These are phyloP conservation scores for Doryteuthis pealeii DNA, from an alignment of 1,140 invertebrate species.

Conservation along the genomic window DNA sequence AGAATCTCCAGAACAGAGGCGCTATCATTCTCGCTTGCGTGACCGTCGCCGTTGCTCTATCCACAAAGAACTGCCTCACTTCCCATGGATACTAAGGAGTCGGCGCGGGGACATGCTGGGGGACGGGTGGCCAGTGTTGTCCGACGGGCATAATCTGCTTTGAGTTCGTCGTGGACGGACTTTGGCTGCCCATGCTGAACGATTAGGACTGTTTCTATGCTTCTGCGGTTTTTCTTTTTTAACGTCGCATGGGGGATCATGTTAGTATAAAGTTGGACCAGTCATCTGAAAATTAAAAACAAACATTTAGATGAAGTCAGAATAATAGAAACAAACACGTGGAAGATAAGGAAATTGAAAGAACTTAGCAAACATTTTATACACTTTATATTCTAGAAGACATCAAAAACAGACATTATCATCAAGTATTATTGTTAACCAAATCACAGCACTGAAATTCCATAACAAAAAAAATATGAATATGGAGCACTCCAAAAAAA, in stretches of 20 bases:
- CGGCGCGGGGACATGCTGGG: slow-evolving; percentile 28
- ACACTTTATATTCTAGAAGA: too few species aligned
- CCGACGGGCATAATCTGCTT: slow-evolving; percentile 49
- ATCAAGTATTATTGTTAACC: too few species aligned
- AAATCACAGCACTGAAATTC: too few species aligned
- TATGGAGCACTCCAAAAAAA: too few species aligned
- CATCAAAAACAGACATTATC: too few species aligned
- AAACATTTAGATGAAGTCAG: too few species aligned
- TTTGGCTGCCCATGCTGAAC: slow-evolving; percentile 36
- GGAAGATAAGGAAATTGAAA: too few species aligned
- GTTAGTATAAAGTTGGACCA: slow-evolving; percentile 81
- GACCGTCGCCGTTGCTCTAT: slow-evolving; percentile 1
- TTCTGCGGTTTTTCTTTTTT: slow-evolving; percentile 79
- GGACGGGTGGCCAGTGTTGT: slow-evolving; percentile 34
- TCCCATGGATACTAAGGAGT: slow-evolving; percentile 32
- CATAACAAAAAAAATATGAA: too few species aligned
- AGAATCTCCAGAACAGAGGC: slow-evolving; percentile 41
- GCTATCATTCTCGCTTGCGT: slow-evolving; percentile 22
- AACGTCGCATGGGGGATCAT: slow-evolving; percentile 89
- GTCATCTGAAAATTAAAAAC: slow-evolving; percentile 47
- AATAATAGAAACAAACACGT: too few species aligned
- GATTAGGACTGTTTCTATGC: slow-evolving; percentile 66
- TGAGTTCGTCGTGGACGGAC: slow-evolving; percentile 44
- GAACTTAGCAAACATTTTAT: too few species aligned
- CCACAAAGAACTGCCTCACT: slow-evolving; percentile 12